Base-by-base conservation (phyloP, 2,888 invertebrate species). In the Plagodis dolabraria region DNA sequence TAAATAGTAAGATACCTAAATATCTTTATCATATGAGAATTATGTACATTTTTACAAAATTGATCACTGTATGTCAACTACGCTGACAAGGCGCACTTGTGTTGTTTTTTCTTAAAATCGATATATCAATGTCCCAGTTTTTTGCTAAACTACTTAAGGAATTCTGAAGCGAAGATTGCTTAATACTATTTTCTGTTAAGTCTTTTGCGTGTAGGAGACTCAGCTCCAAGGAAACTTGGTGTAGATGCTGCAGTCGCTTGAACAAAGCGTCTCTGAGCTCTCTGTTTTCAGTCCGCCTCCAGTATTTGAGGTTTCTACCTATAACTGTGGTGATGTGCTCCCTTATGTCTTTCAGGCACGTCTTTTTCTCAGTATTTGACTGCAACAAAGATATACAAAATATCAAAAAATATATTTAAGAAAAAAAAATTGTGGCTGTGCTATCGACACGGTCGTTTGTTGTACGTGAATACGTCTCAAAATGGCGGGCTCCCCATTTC, bases 291-390 rank as follows among this genome's bases (percentile, higher is more conserved):
- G 83, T 80, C 40, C 84, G 81, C 1, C 94, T 86, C 94, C 94
- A 94, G 62, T 93, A 89, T 63, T 87, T 89, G 12, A 95, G 84
- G 47, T 93, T 93, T 60, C 85, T 84, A 36, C 90, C 92, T 52
- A 94, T 93, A 2, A 93, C 68, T 4, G 88, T 82, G 4, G 89
- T 83, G 9, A 93, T 92, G 72, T 94, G 93, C 47, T 91, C 87
- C 58, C 91, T 89, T 42, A 94, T 78, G 52, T 92, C 89, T 61
- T 80, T 86, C 10, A 94, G 75, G 68, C 94, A 94, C 0, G 82
- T 77, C 46, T 79, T 85, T 72, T 88, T 92, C 53, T 91, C 89
- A 5, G 68, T 65, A 7, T 70, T 71, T 9, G 76, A 77, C 94
- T 91, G 83, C 35, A 76, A 80, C 56, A 69, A 69, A 51, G 0